Evolutionary conservation across 2,113 vertebrate species (phyloP).

Genomic region (Pundamilia nyererei): DNA sequence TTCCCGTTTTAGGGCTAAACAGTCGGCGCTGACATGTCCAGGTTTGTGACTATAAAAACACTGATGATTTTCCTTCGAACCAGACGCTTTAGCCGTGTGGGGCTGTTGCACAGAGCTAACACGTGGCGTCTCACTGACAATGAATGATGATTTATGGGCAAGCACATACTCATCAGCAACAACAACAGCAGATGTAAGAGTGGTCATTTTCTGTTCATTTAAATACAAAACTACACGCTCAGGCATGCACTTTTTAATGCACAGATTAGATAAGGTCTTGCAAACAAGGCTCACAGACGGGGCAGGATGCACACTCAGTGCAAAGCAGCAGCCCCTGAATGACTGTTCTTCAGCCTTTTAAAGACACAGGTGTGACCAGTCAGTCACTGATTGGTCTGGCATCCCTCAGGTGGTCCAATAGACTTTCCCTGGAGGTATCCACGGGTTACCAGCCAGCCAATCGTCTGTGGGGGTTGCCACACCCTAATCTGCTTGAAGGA

Average conservation of each 20-base stretch:
- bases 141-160: background rate
- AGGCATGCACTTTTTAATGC: background rate
- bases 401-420: background rate
- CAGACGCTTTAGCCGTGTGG: background rate
- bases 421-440: background rate
- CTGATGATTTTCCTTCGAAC: background rate
- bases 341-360: background rate
- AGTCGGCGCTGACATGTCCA: background rate
- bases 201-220: background rate
- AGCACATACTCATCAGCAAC: background rate
- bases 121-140: background rate
- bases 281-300: background rate
- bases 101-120: background rate
- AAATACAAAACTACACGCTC: background rate
- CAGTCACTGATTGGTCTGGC: background rate
- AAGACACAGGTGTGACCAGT: background rate
- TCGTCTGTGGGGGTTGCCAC: background rate
- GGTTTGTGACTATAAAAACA: background rate
- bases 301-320: background rate
- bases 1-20: background rate
- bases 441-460: rapidly evolving
- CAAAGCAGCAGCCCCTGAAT: background rate
- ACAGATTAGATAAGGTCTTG: background rate
- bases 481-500: background rate
- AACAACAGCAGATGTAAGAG: background rate